These are phyloP conservation scores for Scylla paramamosain DNA, from an alignment of 1,140 invertebrate genomes.

Conservation along the genomic window DNA sequence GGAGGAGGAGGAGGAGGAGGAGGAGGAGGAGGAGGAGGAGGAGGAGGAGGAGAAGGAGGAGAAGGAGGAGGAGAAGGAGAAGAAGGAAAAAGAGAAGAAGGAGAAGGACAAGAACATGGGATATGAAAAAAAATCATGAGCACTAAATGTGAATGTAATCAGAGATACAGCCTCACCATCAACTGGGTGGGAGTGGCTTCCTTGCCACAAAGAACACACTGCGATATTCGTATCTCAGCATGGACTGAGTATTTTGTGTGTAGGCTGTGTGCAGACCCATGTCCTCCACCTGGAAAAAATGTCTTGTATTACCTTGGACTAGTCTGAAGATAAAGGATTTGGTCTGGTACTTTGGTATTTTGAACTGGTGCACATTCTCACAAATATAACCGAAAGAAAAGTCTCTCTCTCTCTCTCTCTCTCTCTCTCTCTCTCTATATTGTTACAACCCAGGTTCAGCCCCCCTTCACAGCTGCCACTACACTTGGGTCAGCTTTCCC, in stretches of 20 bases:
- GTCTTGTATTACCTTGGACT: neutral
- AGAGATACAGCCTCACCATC: neutral
- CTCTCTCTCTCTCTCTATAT: neutral
- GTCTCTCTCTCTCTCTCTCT: too few species aligned
- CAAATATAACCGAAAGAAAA: neutral
- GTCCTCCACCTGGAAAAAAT: conserved; percentile 87
- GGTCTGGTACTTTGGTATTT: neutral
- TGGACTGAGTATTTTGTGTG: conserved; percentile 95
- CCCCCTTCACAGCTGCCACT: too few species aligned
- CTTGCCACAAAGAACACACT: conserved; percentile 94
- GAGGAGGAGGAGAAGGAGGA: too few species aligned
- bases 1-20: too few species aligned
- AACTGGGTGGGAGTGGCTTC: conserved; percentile 82
- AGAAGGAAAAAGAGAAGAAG: too few species aligned
- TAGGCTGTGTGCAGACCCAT: conserved; percentile 90
- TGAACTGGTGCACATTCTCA: neutral
- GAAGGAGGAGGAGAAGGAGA: too few species aligned
- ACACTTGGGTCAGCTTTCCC: too few species aligned
- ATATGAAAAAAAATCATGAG: too few species aligned
- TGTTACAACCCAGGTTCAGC: neutral
- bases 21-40: too few species aligned
- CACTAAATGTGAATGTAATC: neutral
- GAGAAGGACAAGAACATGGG: too few species aligned
- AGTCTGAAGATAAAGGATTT: neutral
- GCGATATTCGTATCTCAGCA: conserved; percentile 94